Evolutionary conservation across 2,113 vertebrate species (phyloP).

Genomic region (Albula glossodonta): DNA sequence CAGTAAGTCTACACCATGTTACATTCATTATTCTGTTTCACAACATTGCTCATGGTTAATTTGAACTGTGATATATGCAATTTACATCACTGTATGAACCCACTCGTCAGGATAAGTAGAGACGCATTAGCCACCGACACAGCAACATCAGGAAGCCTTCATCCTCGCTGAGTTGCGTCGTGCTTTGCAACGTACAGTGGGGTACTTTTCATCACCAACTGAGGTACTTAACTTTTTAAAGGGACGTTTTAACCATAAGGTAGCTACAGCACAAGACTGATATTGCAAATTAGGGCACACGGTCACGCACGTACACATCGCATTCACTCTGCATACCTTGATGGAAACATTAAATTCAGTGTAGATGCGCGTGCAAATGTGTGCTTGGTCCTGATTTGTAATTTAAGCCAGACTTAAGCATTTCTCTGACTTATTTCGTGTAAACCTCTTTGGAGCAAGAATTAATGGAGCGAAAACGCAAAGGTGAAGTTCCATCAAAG

Average conservation of each 20-base stretch:
- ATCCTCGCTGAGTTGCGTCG: not conserved
- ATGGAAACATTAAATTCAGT: not conserved
- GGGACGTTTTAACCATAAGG: not conserved
- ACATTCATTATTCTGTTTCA: not conserved
- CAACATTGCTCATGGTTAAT: not conserved
- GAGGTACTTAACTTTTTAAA: not conserved
- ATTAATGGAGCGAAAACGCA: too few relatives aligned
- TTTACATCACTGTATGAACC: not conserved
- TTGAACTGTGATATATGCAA: not conserved
- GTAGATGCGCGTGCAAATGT: slow-evolving; percentile 3
- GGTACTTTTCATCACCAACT: not conserved
- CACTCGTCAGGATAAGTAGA: not conserved
- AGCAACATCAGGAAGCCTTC: not conserved
- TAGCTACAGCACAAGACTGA: not conserved
- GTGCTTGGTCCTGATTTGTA: not conserved
- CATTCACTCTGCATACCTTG: not conserved
- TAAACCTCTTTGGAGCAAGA: too few relatives aligned
- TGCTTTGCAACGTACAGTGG: not conserved
- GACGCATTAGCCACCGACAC: not conserved
- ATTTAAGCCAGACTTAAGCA: too few relatives aligned
- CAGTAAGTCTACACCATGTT: slow-evolving; percentile 72
- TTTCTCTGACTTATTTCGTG: too few relatives aligned
- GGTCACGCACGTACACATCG: not conserved
- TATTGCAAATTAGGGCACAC: not conserved
- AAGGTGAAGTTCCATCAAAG: not conserved